A percentile compares a stretch with the other conserved stretches of the same genome.
Evolutionary conservation across 2,888 invertebrate genomes (phyloP).

Genomic region (Cantharis lateralis): DNA sequence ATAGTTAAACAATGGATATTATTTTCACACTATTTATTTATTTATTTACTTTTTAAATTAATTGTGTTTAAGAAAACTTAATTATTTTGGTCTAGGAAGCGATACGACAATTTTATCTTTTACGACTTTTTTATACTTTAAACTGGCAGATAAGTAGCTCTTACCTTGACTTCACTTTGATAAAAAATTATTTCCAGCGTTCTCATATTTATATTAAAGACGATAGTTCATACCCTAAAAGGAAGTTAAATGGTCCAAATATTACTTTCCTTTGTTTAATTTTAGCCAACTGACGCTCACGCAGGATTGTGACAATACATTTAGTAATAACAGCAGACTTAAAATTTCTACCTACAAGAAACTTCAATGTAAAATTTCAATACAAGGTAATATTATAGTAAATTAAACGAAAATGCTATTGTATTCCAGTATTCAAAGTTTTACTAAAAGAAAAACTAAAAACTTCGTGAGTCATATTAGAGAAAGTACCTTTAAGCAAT

Average conservation of each 20-base stretch:
- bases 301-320: not conserved
- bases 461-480: too few relatives aligned
- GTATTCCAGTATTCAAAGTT: too few relatives aligned
- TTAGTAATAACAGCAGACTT: not conserved
- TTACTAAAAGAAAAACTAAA: too few relatives aligned
- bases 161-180: not conserved
- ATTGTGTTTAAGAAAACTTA: not conserved
- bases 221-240: not conserved
- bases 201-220: not conserved
- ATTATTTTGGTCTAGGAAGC: not conserved
- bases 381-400: not conserved
- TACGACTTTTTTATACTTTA: not conserved
- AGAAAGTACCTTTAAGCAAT: too few relatives aligned
- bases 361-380: not conserved
- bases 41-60: not conserved
- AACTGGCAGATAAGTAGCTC: not conserved
- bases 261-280: not conserved
- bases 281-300: not conserved
- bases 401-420: too few relatives aligned
- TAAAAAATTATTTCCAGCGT: not conserved
- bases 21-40: not conserved
- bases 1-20: not conserved
- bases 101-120: not conserved
- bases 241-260: not conserved
- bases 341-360: not conserved